Percentiles rank a stretch among this genome's conserved stretches.
phyloP scores from a whole-genome alignment of 2,797 vertebrate genomes.

The Sebastes hopkinsi region DNA sequence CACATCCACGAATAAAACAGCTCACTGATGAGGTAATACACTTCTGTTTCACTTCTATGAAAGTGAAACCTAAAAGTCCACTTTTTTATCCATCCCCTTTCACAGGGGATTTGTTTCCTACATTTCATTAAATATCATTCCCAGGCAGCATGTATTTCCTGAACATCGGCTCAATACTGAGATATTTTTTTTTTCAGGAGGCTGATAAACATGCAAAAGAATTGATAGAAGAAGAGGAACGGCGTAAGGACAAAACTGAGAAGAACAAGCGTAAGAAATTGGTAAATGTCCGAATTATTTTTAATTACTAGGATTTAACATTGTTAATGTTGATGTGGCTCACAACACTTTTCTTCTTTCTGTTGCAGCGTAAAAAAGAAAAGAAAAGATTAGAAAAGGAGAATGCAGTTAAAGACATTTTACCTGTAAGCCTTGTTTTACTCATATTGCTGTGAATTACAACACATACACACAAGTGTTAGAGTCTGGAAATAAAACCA shows the following conservation, averaged over 20 bases:
- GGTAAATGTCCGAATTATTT: slow-evolving; percentile 53
- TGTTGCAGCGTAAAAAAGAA: slow-evolving; percentile 79
- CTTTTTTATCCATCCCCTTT: not conserved
- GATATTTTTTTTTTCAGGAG: slow-evolving; percentile 54
- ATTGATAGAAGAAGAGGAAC: slow-evolving; percentile 75
- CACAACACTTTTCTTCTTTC: not conserved
- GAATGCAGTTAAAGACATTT: slow-evolving; percentile 52
- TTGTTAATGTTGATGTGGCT: not conserved
- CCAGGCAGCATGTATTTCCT: not conserved
- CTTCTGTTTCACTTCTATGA: not conserved
- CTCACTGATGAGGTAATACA: slow-evolving; percentile 68
- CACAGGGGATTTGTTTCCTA: too few species aligned
- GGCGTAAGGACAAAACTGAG: slow-evolving; percentile 67
- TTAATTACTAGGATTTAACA: not conserved
- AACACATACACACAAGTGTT: not conserved
- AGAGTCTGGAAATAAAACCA: not conserved
- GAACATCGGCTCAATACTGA: not conserved
- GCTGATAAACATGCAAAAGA: slow-evolving; percentile 73
- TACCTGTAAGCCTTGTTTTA: slow-evolving; percentile 57
- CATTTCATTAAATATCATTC: not conserved
- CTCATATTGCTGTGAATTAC: not conserved
- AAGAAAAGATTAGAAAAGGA: slow-evolving; percentile 77
- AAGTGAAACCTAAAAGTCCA: not conserved
- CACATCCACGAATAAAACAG: slow-evolving; percentile 66
- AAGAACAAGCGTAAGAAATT: slow-evolving; percentile 82